Base-by-base conservation (phyloP, 2,113 vertebrate species). In the Dryoscopus gambensis region DNA sequence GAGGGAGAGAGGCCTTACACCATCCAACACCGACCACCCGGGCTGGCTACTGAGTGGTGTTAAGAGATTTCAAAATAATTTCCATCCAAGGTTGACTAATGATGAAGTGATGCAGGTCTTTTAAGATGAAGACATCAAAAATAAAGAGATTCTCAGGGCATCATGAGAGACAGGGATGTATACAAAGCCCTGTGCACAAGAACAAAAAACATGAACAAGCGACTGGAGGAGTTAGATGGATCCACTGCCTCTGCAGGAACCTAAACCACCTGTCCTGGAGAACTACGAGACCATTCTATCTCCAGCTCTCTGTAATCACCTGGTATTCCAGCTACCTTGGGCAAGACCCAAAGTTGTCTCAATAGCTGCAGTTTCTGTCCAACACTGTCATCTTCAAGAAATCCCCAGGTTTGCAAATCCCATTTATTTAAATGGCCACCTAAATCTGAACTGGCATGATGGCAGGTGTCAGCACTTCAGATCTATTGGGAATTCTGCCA, bases 171-270 rank as follows among this genome's bases (percentile, higher is more conserved):
- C 96, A 97, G 93, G 96, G 88, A 68, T 46, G 81, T 64, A 97
- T 82, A 95, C 96, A 97, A 93, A 96, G 90, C 96, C 95, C 96
- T 96, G 83, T 81, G 55, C 95, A 91, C 86, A 93, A 95, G 84
- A 95, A 97, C 80, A 96, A 69, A 57, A 85, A 35, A 19, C 24
- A 77, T 68, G 37, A 96, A 50, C 2, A 83, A 83, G 56, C 1
- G 1, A 56, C 68, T 64, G 7, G 0, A 92, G 62, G 85, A 56
- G n/a, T 71, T 31, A 25, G 67, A 81, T 35, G 76, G 79, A 86
- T 44, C 42, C 70, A 62, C 44, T 50, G 24, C 13, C 65, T 37
- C 15, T 67, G 52, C 55, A 89, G 52, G 40, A 64, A 52, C 19
- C 60, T 56, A 73, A 92, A 13, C 24, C 56, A 75, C 5, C 56